Evolutionary conservation across 2,888 invertebrate species (phyloP), one percentile per base, ranked within the genome.

Genomic region (Ecliptopera silaceata): DNA sequence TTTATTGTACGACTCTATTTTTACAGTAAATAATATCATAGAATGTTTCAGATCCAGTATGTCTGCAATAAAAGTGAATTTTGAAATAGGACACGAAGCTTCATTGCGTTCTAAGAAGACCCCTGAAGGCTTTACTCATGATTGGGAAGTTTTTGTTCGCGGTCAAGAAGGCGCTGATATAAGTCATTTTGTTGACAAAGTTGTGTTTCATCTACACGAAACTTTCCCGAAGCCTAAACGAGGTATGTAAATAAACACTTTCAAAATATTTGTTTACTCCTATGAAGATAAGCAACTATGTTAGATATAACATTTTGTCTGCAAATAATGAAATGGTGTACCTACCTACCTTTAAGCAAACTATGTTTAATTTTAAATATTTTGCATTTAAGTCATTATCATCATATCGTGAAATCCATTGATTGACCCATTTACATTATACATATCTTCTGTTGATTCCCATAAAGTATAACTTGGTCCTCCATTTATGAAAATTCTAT

Each of bases 81-180:
- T 98, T 78, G 98, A 98, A 92, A 95, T 98, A 82, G 98, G 98
- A 66, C 98, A 99, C 88, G 94, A 95, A 85, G 97, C 98, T 66
- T 93, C 94, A 61, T 82, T 97, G 69, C 94, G 96, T 75, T 94
- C 94, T 50, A 96, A 96, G 80, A 94, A 94, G 71, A 97, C 97
- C 11, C 94, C 94, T 17, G 97, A 97, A 81, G 98, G 97, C 43
- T 98, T 97, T 82, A 99, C 98, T 69, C 99, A 99, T 90, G 98
- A 99, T 84, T 99, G 99, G 99, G 97, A 97, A 84, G 95, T 99
- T 50, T 98, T 96, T 90, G 97, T 99, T 17, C 93, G 96, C 75
- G 98, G 98, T 51, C 94, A 94, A 66, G 97, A 98, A 77, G 95
- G 95, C 69, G 94, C 95, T 66, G 96, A 96, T 77, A 97, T 99